A percentile compares a stretch with the other conserved stretches of the same genome.
Evolutionary conservation across 2,888 invertebrate genomes (phyloP).

Genomic region (Hydropsyche betteni): DNA sequence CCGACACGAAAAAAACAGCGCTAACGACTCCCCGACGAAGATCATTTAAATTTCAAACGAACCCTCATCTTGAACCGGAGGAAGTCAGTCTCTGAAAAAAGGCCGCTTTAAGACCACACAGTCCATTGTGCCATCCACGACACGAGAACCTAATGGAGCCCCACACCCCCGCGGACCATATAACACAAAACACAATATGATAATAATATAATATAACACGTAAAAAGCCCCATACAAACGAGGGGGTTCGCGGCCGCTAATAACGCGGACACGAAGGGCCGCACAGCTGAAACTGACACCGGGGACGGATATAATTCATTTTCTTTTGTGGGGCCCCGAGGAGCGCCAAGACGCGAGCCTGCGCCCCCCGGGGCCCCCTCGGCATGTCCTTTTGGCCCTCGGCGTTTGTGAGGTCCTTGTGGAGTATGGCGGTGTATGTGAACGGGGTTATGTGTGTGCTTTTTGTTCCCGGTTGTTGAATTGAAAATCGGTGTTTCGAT

Average conservation of each 20-base stretch:
- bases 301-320: constrained; percentile 46
- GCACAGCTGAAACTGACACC: constrained; percentile 45
- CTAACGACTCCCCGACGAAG: too few relatives aligned
- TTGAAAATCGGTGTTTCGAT: too few relatives aligned
- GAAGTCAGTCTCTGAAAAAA: not conserved
- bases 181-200: not conserved
- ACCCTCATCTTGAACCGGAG: too few relatives aligned
- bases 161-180: not conserved
- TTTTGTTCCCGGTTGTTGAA: too few relatives aligned
- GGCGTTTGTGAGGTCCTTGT: not conserved
- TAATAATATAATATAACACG: not conserved
- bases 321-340: constrained; percentile 45
- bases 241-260: constrained; percentile 41
- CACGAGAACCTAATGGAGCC: constrained; percentile 30
- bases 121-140: constrained; percentile 15
- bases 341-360: constrained; percentile 21
- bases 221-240: constrained; percentile 36
- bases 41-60: too few relatives aligned
- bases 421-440: too few relatives aligned
- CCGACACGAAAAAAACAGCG: too few relatives aligned
- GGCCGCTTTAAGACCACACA: constrained; percentile 2
- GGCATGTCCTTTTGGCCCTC: not conserved
- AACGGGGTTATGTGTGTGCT: too few relatives aligned
- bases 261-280: constrained; percentile 37
- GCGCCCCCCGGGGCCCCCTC: not conserved